Evolutionary conservation across 2,888 invertebrate genomes (phyloP).

Genomic region (Lasioglossum leucozonium): DNA sequence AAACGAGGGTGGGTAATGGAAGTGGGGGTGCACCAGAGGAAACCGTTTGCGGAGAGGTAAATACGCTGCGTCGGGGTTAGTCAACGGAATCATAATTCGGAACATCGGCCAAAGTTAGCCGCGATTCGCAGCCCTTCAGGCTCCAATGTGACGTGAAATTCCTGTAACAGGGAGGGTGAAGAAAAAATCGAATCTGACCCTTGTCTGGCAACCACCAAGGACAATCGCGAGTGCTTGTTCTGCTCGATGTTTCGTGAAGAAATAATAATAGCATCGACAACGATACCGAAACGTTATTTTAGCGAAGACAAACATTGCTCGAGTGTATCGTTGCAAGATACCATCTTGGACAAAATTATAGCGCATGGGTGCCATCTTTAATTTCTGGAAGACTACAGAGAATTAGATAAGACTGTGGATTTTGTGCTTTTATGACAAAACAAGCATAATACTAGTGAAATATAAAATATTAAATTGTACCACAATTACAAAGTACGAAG

Average conservation of each 20-base stretch:
- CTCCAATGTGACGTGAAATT: constrained; percentile 34
- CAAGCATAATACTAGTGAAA: too few species aligned
- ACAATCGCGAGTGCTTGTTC: constrained; percentile 5
- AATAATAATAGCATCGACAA: constrained; percentile 47
- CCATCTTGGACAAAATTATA: too few species aligned
- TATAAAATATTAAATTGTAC: too few species aligned
- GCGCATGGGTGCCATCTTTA: too few species aligned
- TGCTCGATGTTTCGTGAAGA: constrained; percentile 42
- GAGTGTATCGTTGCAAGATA: too few species aligned
- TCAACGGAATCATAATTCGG: constrained; percentile 57
- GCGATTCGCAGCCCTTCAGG: constrained; percentile 4
- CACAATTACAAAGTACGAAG: too few species aligned
- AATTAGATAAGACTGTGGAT: too few species aligned
- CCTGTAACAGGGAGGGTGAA: not conserved
- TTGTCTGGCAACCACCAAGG: not conserved
- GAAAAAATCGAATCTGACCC: not conserved
- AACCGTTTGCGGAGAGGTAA: constrained; percentile 24
- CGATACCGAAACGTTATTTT: not conserved
- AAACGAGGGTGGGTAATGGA: not conserved
- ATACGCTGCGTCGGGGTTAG: constrained; percentile 36
- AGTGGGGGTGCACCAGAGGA: not conserved
- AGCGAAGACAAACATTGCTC: too few species aligned
- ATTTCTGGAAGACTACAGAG: too few species aligned
- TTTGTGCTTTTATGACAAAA: too few species aligned
- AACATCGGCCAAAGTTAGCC: constrained; percentile 24